Percentiles rank a stretch among this genome's conserved stretches.
phyloP scores from a whole-genome alignment of 2,797 vertebrate genomes.

The Anisognathus igniventris region DNA sequence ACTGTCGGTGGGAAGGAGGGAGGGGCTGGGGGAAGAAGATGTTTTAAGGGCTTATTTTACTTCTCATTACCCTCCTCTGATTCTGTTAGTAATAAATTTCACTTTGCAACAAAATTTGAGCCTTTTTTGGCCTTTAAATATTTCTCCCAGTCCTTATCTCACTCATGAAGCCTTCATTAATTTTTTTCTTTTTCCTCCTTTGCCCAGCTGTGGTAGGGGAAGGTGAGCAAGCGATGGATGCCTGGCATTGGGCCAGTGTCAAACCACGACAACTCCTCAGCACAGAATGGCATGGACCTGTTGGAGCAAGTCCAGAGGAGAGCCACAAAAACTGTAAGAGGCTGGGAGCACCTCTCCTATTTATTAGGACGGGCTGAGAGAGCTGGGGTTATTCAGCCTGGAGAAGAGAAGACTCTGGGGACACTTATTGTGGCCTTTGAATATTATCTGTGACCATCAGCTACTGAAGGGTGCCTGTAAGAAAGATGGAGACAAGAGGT shows the following conservation, averaged over 20 bases:
- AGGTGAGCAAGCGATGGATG: accelerated
- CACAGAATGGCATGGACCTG: not conserved
- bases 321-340: not conserved
- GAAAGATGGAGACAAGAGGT: not conserved
- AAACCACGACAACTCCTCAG: not conserved
- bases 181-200: not conserved
- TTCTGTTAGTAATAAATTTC: not conserved
- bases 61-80: not conserved
- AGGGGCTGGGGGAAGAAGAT: not conserved
- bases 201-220: not conserved
- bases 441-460: not conserved
- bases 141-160: not conserved
- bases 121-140: not conserved
- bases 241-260: not conserved
- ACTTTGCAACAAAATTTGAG: not conserved
- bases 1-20: not conserved
- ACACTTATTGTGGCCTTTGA: not conserved
- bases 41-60: not conserved
- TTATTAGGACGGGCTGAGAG: accelerated
- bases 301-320: not conserved
- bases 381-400: not conserved
- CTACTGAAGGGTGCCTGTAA: not conserved
- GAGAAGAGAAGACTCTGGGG: too few species aligned
- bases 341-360: not conserved
- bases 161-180: not conserved